Conservation (phyloP, 2,113 vertebrate genomes). For the Potamarius usumacintae region DNA sequence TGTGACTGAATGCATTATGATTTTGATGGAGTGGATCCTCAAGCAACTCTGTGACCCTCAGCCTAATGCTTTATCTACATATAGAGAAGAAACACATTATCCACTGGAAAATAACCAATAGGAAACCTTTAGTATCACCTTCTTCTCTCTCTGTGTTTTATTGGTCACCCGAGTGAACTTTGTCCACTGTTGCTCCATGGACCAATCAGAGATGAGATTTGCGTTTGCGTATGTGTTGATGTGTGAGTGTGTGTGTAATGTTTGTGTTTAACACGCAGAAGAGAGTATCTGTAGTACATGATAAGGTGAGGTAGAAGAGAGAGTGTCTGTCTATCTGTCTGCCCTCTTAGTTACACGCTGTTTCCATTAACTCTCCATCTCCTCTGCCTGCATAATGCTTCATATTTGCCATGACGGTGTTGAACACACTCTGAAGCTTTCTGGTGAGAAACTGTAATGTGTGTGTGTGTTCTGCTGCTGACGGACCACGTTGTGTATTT, state of each 20-base stretch:
- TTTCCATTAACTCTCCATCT: constrained; percentile 11
- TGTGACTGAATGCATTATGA: neutral
- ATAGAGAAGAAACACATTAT: constrained; percentile 22
- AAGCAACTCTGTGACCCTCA: constrained; percentile 23
- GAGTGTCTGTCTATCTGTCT: neutral
- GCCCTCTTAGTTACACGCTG: neutral
- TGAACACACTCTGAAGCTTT: neutral
- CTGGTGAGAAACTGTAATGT: neutral
- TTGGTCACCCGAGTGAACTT: constrained; percentile 61
- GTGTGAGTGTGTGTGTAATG: neutral
- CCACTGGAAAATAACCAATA: constrained; percentile 6
- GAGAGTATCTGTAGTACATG: neutral
- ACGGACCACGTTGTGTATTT: neutral
- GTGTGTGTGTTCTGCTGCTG: neutral
- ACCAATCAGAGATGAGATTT: constrained; percentile 37
- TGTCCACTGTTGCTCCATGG: constrained; percentile 49
- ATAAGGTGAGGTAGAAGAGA: constrained; percentile 6
- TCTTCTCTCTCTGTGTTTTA: constrained; percentile 52
- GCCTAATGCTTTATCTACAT: constrained; percentile 17
- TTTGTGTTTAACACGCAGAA: constrained; percentile 14
- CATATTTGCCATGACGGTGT: neutral
- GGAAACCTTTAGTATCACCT: neutral
- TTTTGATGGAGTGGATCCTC: neutral
- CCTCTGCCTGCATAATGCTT: neutral
- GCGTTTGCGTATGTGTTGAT: neutral